Percentiles rank a stretch among this genome's conserved stretches.
Conservation (phyloP, 1,140 invertebrate genomes). For the Diorhabda elongata region DNA sequence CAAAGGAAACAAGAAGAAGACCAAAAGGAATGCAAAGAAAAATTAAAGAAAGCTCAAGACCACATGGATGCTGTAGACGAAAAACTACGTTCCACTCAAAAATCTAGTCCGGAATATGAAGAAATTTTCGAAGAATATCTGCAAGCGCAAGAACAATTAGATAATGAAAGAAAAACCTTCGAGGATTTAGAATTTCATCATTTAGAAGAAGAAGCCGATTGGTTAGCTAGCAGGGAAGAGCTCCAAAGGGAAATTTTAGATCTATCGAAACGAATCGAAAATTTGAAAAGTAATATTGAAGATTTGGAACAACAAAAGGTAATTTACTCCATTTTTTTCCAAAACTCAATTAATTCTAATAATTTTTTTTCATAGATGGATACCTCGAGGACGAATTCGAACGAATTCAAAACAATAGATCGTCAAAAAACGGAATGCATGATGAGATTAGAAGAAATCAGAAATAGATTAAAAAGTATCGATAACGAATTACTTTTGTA, state of each 20-base stretch:
- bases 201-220: constrained; percentile 83
- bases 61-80: constrained; percentile 55
- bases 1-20: constrained; percentile 53
- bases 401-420: constrained; percentile 42
- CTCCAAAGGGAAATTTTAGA: constrained; percentile 71
- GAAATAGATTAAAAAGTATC: constrained; percentile 35
- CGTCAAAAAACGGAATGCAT: constrained; percentile 40
- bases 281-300: constrained; percentile 58
- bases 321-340: not conserved
- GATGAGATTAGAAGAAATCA: constrained; percentile 37
- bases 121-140: constrained; percentile 58
- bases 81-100: constrained; percentile 28
- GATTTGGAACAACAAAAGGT: constrained; percentile 51
- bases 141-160: constrained; percentile 63
- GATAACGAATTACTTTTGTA: constrained; percentile 36
- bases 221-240: constrained; percentile 76
- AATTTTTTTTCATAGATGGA: constrained; percentile 7
- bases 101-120: constrained; percentile 51
- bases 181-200: constrained; percentile 93
- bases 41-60: constrained; percentile 53
- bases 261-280: constrained; percentile 60
- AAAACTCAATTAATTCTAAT: not conserved
- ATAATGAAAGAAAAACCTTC: constrained; percentile 74
- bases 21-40: constrained; percentile 58
- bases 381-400: constrained; percentile 38